Evolutionary conservation across 2,113 vertebrate species (phyloP).

Genomic region (Elaphurus davidianus): DNA sequence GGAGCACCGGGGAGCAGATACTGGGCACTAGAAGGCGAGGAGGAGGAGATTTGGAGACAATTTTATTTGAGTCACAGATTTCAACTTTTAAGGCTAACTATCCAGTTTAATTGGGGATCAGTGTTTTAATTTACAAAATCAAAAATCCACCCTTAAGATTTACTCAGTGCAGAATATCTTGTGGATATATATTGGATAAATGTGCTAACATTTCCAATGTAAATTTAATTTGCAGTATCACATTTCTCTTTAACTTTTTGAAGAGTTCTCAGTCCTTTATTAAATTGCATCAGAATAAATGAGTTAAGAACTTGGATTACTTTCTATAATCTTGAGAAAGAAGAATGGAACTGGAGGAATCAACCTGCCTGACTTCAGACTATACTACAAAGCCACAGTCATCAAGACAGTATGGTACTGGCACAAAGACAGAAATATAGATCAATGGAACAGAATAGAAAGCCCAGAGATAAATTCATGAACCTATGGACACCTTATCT

Average conservation of each 20-base stretch:
- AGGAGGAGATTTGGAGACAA: background rate
- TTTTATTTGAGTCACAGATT: background rate
- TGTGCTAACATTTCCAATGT: background rate
- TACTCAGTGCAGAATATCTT: background rate
- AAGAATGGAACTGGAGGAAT: too few species aligned
- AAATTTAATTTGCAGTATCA: background rate
- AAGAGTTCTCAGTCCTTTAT: background rate
- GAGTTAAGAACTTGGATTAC: background rate
- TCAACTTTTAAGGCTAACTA: background rate
- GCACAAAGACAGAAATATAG: too few species aligned
- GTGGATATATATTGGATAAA: background rate
- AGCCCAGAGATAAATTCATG: too few species aligned
- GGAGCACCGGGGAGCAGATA: too few species aligned
- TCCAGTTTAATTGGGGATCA: background rate
- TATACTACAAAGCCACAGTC: too few species aligned
- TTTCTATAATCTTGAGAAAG: too few species aligned
- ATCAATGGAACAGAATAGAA: too few species aligned
- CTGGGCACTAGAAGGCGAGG: accelerated
- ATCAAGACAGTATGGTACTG: too few species aligned
- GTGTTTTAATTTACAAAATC: background rate
- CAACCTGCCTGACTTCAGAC: too few species aligned
- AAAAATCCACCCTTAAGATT: background rate
- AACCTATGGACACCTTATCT: too few species aligned
- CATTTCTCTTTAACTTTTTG: background rate
- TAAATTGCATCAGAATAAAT: conserved; percentile 12